Conservation (phyloP, 2,888 invertebrate genomes). For the Meliscaeva auricollis region DNA sequence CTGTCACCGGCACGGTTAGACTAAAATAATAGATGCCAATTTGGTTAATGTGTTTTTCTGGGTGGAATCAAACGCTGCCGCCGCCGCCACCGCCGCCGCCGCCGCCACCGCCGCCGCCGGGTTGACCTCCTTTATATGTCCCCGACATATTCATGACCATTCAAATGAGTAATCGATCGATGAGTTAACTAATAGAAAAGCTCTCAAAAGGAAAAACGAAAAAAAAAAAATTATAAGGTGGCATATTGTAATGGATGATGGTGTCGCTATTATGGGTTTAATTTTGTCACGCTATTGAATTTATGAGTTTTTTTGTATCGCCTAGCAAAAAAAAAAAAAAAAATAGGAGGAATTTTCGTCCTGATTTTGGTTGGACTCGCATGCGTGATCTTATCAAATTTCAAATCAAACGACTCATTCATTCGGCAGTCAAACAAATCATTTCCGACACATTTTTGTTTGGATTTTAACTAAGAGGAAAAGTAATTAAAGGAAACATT, state of each 20-base stretch:
- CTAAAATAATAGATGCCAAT: constrained; percentile 66
- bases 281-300: constrained; percentile 69
- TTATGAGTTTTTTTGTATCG: constrained; percentile 35
- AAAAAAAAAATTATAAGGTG: constrained; percentile 39
- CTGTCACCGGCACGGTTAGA: constrained; percentile 51
- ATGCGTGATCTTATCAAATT: constrained; percentile 67
- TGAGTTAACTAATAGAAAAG: constrained; percentile 35
- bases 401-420: constrained; percentile 47
- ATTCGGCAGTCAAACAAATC: constrained; percentile 56
- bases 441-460: constrained; percentile 33
- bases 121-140: constrained; percentile 60
- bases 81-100: background rate
- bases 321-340: background rate
- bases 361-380: constrained; percentile 38
- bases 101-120: too few relatives aligned
- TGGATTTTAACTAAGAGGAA: background rate
- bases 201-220: background rate
- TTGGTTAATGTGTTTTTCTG: constrained; percentile 63
- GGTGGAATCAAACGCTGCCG: constrained; percentile 39
- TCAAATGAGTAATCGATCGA: constrained; percentile 69
- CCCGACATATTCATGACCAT: constrained; percentile 58
- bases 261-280: constrained; percentile 60
- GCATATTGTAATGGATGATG: constrained; percentile 63
- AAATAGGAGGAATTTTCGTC: constrained; percentile 21
- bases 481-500: constrained; percentile 39